Conservation (phyloP, 2,888 invertebrate genomes). For the Oxytorus armatus region DNA sequence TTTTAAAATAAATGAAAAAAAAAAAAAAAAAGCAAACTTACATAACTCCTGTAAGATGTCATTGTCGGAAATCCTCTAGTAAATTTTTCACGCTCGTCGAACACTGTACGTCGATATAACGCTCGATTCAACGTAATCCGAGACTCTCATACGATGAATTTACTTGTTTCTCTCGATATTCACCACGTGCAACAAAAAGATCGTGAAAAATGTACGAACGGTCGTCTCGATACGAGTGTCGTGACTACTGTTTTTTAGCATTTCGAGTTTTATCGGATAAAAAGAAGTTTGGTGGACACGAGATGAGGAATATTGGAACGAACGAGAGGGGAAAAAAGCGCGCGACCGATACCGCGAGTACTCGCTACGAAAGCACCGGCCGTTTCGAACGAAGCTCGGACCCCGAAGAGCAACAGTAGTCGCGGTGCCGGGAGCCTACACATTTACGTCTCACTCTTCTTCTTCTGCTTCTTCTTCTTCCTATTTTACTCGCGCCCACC, state of each 20-base stretch:
- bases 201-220: conserved; percentile 59
- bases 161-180: conserved; percentile 15
- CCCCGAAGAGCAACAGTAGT: conserved; percentile 77
- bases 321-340: conserved; percentile 67
- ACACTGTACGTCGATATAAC: conserved; percentile 29
- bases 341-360: conserved; percentile 73
- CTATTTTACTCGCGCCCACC: conserved; percentile 54
- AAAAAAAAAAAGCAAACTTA: conserved; percentile 75
- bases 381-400: conserved; percentile 81
- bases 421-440: conserved; percentile 80
- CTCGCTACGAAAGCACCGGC: conserved; percentile 73
- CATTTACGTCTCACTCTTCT: conserved; percentile 67
- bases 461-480: conserved; percentile 67
- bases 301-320: conserved; percentile 13
- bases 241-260: conserved; percentile 51
- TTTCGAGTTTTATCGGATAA: conserved; percentile 38
- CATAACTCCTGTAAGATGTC: conserved; percentile 82
- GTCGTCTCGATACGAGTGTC: conserved; percentile 23
- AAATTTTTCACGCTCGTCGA: conserved; percentile 48
- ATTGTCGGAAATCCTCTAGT: conserved; percentile 69
- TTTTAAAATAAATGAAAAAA: neutral
- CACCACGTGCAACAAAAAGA: conserved; percentile 58
- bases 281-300: conserved; percentile 1
- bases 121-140: conserved; percentile 16
- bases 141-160: neutral